phyloP scores from a whole-genome alignment of 2,888 invertebrate species.

The Portevinia maculata region DNA sequence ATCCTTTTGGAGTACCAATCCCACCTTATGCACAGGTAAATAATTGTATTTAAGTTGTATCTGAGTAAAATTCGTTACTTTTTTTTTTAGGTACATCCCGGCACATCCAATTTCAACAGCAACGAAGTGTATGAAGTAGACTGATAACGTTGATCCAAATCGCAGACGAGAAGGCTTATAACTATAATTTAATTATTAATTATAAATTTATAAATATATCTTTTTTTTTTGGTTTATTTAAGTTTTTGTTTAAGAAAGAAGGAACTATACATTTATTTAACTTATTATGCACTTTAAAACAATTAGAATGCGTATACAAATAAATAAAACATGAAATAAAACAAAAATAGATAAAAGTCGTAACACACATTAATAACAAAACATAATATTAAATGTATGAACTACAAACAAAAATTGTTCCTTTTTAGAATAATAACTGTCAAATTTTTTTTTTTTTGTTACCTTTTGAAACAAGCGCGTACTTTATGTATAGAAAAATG shows the following conservation, averaged over 20 bases:
- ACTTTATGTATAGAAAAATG: no score
- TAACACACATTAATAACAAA: not conserved
- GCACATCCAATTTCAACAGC: slow-evolving; percentile 63
- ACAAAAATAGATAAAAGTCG: not conserved
- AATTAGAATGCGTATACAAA: slow-evolving; percentile 13
- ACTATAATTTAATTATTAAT: slow-evolving; percentile 19
- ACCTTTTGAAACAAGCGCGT: no score
- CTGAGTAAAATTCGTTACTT: not conserved
- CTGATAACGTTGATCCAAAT: slow-evolving; percentile 28
- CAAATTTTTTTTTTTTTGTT: no score
- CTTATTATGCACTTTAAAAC: slow-evolving; percentile 29
- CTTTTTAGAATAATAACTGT: no score
- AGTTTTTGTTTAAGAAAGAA: slow-evolving; percentile 32
- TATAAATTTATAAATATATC: no score
- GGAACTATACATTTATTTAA: slow-evolving; percentile 25
- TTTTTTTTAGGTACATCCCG: slow-evolving; percentile 50
- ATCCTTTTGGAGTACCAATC: slow-evolving; percentile 23
- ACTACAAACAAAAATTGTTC: no score
- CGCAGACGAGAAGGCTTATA: slow-evolving; percentile 4
- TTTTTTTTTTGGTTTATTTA: slow-evolving; percentile 45
- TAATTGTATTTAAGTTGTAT: not conserved
- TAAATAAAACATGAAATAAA: not conserved
- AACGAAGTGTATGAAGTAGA: slow-evolving; percentile 70
- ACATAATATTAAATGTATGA: no score
- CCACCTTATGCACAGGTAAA: slow-evolving; percentile 50